Base-by-base conservation (phyloP, 2,113 vertebrate genomes). In the Dasyprocta punctata region DNA sequence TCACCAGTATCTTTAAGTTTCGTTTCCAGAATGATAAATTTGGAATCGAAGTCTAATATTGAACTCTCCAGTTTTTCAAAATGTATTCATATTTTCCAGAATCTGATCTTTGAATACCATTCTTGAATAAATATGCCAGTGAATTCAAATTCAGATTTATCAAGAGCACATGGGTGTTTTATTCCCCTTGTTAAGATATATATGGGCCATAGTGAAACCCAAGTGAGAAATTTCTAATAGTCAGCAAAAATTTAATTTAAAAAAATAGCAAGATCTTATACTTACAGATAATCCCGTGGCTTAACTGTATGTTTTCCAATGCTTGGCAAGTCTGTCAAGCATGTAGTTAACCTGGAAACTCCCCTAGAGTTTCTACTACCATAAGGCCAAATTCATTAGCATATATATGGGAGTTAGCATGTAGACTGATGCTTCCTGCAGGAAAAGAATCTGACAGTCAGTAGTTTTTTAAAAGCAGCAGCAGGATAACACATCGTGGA, bases 21-120 rank as follows among this genome's bases (percentile, higher is more conserved):
- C 80, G 6, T 41, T 96, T 89, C 56, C 81, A 94, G 67, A 75
- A 54, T 87, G 4, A 58, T 85, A 85, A 86, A n/a, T 81, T 96
- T 96, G n/a, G 30, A 86, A 58, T 26, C 65, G 24, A 87, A 95
- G 3, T 38, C 22, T 41, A 81, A 47, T 6, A 60, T 1, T 44
- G 30, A 90, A 61, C 54, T 1, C 49, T 26, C 33, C 36, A 19
- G 49, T 71, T 52, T 87, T 95, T 44, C 8, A 22, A 87, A 86
- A 73, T 52, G 2, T 60, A n/a, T 71, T 54, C 5, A 22, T n/a
- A 61, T 75, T 92, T 92, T 47, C 61, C 63, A 81, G 93, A 96
- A 83, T 47, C 52, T 71, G 30, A 49, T 38, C 56, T 89, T 80
- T 93, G 22, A 63, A 88, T 92, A 95, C 86, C 88, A 89, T 93